Percentiles rank a stretch among this genome's conserved stretches.
These are phyloP conservation scores for Panthera leo DNA, from an alignment of 2,113 vertebrate species.

Conservation along the genomic window DNA sequence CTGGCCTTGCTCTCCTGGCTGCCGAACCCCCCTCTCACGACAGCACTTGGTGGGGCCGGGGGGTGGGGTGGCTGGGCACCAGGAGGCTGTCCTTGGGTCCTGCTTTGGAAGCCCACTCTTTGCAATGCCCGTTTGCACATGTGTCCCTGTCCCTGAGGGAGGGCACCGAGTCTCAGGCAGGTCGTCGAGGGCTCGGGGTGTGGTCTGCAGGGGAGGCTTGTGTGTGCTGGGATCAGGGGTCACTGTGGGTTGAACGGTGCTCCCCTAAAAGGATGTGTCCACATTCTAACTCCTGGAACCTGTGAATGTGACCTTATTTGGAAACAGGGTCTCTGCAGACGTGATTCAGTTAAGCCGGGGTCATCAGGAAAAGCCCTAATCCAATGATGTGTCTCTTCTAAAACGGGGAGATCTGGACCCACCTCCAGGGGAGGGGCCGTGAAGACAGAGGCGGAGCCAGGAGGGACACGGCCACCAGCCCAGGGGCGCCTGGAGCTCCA, in stretches of 20 bases:
- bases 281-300: no score
- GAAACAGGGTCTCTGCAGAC: neutral
- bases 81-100: no score
- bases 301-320: neutral
- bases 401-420: neutral
- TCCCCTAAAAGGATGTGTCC: neutral
- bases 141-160: neutral
- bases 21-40: no score
- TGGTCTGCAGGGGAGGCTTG: neutral
- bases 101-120: neutral
- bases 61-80: no score
- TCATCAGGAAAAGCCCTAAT: neutral
- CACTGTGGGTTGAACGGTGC: neutral
- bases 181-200: rapidly evolving
- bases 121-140: neutral
- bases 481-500: neutral
- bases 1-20: rapidly evolving
- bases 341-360: neutral
- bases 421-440: rapidly evolving
- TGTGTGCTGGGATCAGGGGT: no score
- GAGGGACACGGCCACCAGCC: neutral
- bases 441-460: neutral
- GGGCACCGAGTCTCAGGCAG: neutral
- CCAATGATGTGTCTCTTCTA: no score
- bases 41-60: neutral